phyloP scores from a whole-genome alignment of 92 coral and sea anemone species.

The Porites divaricata region DNA sequence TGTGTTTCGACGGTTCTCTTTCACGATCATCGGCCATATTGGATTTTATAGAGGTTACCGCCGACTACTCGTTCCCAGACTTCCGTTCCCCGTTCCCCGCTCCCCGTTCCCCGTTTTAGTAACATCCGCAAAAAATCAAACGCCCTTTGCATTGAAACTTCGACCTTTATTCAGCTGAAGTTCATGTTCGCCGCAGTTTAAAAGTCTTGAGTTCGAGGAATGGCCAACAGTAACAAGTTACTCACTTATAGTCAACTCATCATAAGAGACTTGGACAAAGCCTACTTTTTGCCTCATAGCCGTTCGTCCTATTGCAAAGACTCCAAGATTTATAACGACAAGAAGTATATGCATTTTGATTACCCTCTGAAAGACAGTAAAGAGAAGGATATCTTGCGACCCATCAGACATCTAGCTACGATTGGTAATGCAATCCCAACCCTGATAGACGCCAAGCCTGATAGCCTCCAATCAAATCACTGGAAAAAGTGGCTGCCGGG shows the following conservation, averaged over 20 bases:
- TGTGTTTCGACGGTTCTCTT: too few relatives aligned
- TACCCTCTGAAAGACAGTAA: neutral
- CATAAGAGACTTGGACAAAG: too few relatives aligned
- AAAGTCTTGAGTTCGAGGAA: neutral
- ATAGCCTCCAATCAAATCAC: neutral
- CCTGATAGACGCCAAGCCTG: neutral
- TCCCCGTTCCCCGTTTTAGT: too few relatives aligned
- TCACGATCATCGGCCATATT: too few relatives aligned
- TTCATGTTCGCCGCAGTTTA: too few relatives aligned
- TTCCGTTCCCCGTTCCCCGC: too few relatives aligned
- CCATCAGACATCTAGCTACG: too few relatives aligned
- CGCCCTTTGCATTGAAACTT: too few relatives aligned
- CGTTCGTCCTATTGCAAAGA: neutral
- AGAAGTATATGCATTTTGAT: neutral
- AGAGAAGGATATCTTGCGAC: neutral
- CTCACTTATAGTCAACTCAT: neutral
- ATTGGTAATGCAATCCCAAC: neutral
- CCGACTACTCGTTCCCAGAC: too few relatives aligned
- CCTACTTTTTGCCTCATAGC: neutral
- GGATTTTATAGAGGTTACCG: too few relatives aligned
- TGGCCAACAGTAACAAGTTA: neutral
- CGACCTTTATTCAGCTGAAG: too few relatives aligned
- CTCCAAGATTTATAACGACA: neutral
- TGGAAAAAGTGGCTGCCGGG: slow-evolving; percentile 7
- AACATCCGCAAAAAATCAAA: too few relatives aligned